Percentiles rank a stretch among this genome's conserved stretches.
These are phyloP conservation scores for Pseudochirops cupreus DNA, from an alignment of 2,797 vertebrate species.

Conservation along the genomic window DNA sequence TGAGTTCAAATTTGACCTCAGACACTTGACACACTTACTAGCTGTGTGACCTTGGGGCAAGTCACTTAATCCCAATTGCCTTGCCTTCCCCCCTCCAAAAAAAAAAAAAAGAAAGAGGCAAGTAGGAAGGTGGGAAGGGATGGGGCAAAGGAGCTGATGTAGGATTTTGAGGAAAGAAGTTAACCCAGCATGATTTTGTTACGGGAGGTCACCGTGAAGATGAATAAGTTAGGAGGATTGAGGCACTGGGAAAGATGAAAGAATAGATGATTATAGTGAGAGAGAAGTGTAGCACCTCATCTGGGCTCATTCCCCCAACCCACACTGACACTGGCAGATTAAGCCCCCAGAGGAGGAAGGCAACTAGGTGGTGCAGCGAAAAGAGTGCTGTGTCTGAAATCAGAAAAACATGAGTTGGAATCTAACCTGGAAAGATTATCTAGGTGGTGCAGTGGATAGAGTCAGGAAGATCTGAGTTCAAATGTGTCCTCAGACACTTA, in stretches of 20 bases:
- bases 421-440: neutral
- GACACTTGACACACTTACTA: too few species aligned
- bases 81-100: too few species aligned
- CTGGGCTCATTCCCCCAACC: neutral
- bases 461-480: neutral
- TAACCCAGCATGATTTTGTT: neutral
- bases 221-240: neutral
- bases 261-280: neutral
- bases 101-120: neutral
- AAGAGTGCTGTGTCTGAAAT: neutral
- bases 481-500: neutral
- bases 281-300: neutral
- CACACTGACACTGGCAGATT: neutral
- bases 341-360: neutral
- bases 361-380: neutral
- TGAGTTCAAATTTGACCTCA: too few species aligned
- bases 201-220: neutral
- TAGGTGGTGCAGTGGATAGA: neutral
- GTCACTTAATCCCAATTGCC: too few species aligned
- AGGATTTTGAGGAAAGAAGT: neutral
- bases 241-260: neutral
- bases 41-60: too few species aligned
- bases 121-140: neutral
- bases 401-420: neutral
- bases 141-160: neutral